Base-by-base conservation (phyloP, 2,113 vertebrate genomes). In the Hyperopisus bebe region DNA sequence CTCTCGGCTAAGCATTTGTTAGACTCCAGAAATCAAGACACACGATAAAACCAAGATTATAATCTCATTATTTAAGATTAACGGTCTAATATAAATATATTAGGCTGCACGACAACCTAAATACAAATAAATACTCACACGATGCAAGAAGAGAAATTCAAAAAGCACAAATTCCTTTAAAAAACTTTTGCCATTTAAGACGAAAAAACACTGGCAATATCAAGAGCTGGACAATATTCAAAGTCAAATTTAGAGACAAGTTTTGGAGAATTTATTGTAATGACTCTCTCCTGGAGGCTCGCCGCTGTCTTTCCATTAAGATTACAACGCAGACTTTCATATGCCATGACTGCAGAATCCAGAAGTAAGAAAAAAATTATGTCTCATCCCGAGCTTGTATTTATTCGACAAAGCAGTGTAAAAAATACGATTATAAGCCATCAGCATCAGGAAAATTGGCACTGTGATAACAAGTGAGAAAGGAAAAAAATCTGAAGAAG, bases 401-500 rank as follows among this genome's bases (percentile, higher is more conserved):
- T 85, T 88, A 87, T 90, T 77, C 51, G 55, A 48, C n/a, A 3
- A 85, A 87, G 15, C 19, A 66, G 35, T 3, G 44, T 87, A 83
- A 86, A 77, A 88, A 62, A 86, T 39, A 88, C 87, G 44, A 80
- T 77, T 87, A 55, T 91, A 92, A 92, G 91, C 94, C 95, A 95
- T 94, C 94, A 94, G 95, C 92, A 92, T 91, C 91, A 94, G 93
- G 70, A 92, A 92, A 93, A 93, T 88, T 93, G 94, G 94, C 94
- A 94, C 82, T 62, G 80, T 53, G 87, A 31, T 85, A 85, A 85
- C 94, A 95, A 92, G 94, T 92, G 92, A 94, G 94, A 95, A 94
- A 94, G 93, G 94, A 93, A 94, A 95, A 94, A 95, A 94, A 95
- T 94, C 93, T 95, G 93, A 94, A 94, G 94, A 94, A 95, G 94